Base-by-base conservation (phyloP, 1,140 invertebrate species). In the Carcinoscorpius rotundicauda region DNA sequence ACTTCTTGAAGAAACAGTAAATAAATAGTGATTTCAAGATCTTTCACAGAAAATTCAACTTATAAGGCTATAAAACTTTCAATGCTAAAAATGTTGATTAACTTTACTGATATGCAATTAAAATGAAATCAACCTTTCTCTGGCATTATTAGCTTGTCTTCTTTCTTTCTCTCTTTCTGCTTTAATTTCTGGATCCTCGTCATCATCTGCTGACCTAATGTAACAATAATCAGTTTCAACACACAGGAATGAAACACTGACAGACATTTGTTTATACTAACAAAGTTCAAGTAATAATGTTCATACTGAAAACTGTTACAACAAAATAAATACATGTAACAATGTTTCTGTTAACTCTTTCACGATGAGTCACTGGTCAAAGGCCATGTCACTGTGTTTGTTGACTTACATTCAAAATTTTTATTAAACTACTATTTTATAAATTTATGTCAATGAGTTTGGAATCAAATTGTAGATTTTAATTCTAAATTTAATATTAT, bases 61-160 rank as follows among this genome's bases (percentile, higher is more conserved):
- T 11, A 61, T 58, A 50, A 58, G 60, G 57, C 57, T 56, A 58
- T 56, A 64, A 64, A 64, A 58, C 50, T 53, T 6, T 64, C 58
- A 49, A 61, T 58, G 60, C 60, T 58, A 64, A 61, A 61, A 29
- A 4, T 10, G 49, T 57, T 62, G 6, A 62, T 57, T 10, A 29
- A 29, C 29, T 29, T 29, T 29, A 29, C 29, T 29, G 29, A 29
- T 29, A 29, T 29, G 29, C 29, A 29, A 68, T 83, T 81, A 82
- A 29, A 81, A 82, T 1, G 29, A 1, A 29, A 29, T 29, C 29
- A 29, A 95, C 93, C 93, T 89, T 86, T 98, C 96, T 74, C 95
- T 82, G 73, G 96, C 93, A 85, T 98, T 98, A 83, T 98, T 98
- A 72, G 95, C 94, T 80, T 96, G 92, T 71, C 95, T 84, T 72